Evolutionary conservation across 2,888 invertebrate genomes (phyloP), one percentile per base, ranked within the genome.

Genomic region (Lycia hirtaria): DNA sequence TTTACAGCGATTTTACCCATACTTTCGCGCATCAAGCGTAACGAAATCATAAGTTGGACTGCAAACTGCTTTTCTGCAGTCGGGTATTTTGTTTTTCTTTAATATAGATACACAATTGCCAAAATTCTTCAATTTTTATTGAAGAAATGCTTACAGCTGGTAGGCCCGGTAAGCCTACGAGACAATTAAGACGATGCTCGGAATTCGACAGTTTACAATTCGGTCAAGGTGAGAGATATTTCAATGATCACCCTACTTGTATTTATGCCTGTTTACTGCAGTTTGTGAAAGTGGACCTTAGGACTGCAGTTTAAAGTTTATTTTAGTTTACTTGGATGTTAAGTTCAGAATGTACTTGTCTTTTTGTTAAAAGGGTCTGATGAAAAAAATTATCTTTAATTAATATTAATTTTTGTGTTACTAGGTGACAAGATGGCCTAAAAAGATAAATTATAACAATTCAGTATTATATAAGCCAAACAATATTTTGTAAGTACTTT

Each of bases 241-340:
- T 48, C 47, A 43, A 49, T 47, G 33, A 43, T 50, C 33, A 50
- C 50, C 45, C 56, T 50, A 56, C 56, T 50, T 51, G 14, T 44
- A 37, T 19, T 47, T 26, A 26, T 38, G 14, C 28, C 48, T 28
- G 17, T 19, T 32, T 30, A 40, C 30, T 20, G 30, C 5, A 10
- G 15, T 35, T 5, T 12, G 22, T 28, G 35, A 55, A 43, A 55
- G 43, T 49, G 14, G 17, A 43, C 49, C 30, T 49, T 55, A 55
- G 17, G 4, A 3, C 12, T 15, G 4, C 0, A n/a, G 0, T 1
- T 5, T 20, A 55, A 14, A 33, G 26, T 12, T 19, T 20, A 35
- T 7, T 22, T 19, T 37, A 30, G 12, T 10, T 22, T 7, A 30
- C 30, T 44, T 44, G 14, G 3, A 30, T 12, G 17, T 12, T 30